Percentiles rank a stretch among this genome's conserved stretches.
These are phyloP conservation scores for Ceyx erithaca DNA, from an alignment of 2,797 vertebrate species.

Conservation along the genomic window DNA sequence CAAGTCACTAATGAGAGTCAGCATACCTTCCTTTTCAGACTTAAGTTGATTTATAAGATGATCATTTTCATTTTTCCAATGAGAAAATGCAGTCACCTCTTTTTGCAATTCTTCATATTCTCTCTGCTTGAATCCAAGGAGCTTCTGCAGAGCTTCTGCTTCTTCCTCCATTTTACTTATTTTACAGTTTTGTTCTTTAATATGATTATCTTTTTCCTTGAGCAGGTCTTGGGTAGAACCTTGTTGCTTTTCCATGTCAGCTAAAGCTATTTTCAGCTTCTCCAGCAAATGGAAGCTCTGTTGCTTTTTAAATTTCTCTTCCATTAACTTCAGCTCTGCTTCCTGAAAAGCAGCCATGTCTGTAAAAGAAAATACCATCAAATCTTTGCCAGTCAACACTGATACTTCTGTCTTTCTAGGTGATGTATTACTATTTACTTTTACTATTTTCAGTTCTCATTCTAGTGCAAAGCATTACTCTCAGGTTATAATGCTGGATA, in stretches of 20 bases:
- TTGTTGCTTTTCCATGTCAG: slow-evolving; percentile 83
- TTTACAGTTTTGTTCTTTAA: slow-evolving; percentile 80
- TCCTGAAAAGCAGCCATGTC: slow-evolving; percentile 83
- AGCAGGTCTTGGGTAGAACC: slow-evolving; percentile 81
- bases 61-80: slow-evolving; percentile 87
- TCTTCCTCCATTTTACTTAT: slow-evolving; percentile 78
- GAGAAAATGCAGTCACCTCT: slow-evolving; percentile 79
- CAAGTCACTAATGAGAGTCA: slow-evolving; percentile 78
- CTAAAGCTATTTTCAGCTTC: slow-evolving; percentile 80
- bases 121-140: slow-evolving; percentile 72
- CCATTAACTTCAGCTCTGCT: slow-evolving; percentile 81
- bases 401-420: neutral
- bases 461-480: neutral
- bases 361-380: slow-evolving; percentile 55
- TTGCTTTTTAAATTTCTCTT: slow-evolving; percentile 84
- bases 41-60: slow-evolving; percentile 77
- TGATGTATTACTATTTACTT: neutral
- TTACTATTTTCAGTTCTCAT: neutral
- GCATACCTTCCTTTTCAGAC: slow-evolving; percentile 82
- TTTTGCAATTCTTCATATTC: slow-evolving; percentile 81
- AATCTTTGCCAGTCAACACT: neutral
- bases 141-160: slow-evolving; percentile 73
- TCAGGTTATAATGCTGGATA: neutral
- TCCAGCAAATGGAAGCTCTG: slow-evolving; percentile 77
- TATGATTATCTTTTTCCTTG: slow-evolving; percentile 68